Conservation (phyloP, 2,113 vertebrate genomes). For the Rhea pennata region DNA sequence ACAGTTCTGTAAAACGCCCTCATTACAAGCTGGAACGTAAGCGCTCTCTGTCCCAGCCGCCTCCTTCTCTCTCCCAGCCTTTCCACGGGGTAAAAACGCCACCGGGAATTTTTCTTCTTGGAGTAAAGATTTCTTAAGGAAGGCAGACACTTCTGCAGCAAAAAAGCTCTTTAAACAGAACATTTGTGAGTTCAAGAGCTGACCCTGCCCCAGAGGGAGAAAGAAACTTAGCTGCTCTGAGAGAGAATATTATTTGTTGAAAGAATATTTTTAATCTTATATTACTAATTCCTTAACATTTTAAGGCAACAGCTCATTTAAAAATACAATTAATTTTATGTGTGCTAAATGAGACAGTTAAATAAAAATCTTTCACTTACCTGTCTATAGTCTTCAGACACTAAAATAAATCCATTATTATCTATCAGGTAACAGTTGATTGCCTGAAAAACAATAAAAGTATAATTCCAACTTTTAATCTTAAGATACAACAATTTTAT, state of each 20-base stretch:
- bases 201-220: neutral
- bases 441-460: conserved; percentile 77
- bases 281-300: neutral
- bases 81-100: neutral
- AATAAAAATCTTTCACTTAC: conserved; percentile 71
- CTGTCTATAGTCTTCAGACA: conserved; percentile 92
- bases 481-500: neutral
- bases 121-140: neutral
- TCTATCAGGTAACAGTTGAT: conserved; percentile 98
- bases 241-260: conserved; percentile 15
- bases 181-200: conserved; percentile 40
- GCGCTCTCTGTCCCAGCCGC: neutral
- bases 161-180: conserved; percentile 19
- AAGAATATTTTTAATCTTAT: neutral
- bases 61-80: neutral
- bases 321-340: neutral
- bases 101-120: neutral
- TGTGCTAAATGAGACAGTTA: neutral
- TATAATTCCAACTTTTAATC: neutral
- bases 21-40: neutral
- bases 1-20: neutral
- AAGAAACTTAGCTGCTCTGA: conserved; percentile 23
- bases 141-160: neutral
- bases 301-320: neutral
- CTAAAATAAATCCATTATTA: conserved; percentile 97